phyloP scores from a whole-genome alignment of 2,797 vertebrate genomes.

The Luscinia luscinia region DNA sequence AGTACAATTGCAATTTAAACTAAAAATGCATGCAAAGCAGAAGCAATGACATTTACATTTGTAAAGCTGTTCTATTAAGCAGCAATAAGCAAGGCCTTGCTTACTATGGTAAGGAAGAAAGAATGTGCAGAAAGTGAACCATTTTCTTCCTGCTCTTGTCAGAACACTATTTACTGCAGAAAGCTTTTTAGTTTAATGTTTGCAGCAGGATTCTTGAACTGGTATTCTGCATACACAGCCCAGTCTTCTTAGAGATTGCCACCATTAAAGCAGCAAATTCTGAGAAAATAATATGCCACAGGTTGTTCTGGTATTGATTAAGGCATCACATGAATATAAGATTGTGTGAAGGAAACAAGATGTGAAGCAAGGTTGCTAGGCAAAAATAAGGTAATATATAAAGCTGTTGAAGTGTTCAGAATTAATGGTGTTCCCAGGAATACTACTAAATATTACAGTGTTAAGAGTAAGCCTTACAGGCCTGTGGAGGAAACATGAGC shows the following conservation, averaged over 20 bases:
- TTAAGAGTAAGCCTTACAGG: background rate
- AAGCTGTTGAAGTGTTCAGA: background rate
- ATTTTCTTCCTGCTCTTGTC: background rate
- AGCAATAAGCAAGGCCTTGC: background rate
- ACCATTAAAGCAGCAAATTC: background rate
- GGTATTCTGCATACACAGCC: background rate
- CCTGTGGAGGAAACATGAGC: background rate
- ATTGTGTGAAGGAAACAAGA: background rate
- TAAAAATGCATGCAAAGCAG: conserved; percentile 7
- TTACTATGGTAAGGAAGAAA: background rate
- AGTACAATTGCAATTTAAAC: background rate
- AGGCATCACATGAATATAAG: background rate
- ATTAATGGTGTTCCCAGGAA: background rate
- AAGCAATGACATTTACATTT: conserved; percentile 1
- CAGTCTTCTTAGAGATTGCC: background rate
- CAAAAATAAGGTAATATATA: background rate
- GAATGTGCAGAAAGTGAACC: background rate
- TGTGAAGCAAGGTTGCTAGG: background rate
- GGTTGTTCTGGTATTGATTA: background rate
- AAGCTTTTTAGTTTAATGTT: background rate
- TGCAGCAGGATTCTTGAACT: background rate
- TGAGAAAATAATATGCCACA: background rate
- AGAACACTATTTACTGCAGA: background rate
- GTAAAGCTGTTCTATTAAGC: background rate
- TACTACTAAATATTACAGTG: background rate